Conservation (phyloP, 2,797 vertebrate species). For the Acrossocheilus fasciatus region DNA sequence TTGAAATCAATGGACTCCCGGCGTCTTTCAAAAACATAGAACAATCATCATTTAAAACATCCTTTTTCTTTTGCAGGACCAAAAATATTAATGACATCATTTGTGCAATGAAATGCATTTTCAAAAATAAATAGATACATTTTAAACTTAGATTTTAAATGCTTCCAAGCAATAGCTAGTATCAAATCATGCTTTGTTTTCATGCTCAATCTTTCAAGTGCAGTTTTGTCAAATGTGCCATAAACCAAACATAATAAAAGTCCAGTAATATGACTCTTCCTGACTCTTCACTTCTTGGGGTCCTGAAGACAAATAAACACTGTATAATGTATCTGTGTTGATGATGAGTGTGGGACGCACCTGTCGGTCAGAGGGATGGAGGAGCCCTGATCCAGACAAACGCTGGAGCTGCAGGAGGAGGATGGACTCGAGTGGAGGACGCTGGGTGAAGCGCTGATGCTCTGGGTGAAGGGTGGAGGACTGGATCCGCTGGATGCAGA, state of each 20-base stretch:
- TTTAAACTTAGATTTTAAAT: background rate
- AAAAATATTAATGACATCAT: background rate
- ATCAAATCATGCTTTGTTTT: background rate
- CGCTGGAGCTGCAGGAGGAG: conserved; percentile 36
- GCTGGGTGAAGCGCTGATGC: background rate
- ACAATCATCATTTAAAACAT: no score
- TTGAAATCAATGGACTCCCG: background rate
- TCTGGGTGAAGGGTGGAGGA: background rate
- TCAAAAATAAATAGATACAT: background rate
- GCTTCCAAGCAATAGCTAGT: background rate
- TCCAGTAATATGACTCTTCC: background rate
- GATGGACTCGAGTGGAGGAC: background rate
- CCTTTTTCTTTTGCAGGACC: background rate
- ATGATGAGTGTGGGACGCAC: conserved; percentile 60
- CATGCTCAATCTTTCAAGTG: background rate
- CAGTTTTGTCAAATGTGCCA: background rate
- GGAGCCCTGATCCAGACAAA: conserved; percentile 42
- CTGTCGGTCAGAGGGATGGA: conserved; percentile 68
- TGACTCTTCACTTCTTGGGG: background rate
- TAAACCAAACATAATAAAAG: background rate
- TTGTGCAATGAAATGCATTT: background rate
- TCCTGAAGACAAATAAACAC: background rate
- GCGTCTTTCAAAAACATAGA: background rate
- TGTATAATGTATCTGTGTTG: background rate
- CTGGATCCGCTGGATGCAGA: no score